Base-by-base conservation (phyloP, 2,113 vertebrate genomes). In the zebrafish (Danio rerio) region DNA sequence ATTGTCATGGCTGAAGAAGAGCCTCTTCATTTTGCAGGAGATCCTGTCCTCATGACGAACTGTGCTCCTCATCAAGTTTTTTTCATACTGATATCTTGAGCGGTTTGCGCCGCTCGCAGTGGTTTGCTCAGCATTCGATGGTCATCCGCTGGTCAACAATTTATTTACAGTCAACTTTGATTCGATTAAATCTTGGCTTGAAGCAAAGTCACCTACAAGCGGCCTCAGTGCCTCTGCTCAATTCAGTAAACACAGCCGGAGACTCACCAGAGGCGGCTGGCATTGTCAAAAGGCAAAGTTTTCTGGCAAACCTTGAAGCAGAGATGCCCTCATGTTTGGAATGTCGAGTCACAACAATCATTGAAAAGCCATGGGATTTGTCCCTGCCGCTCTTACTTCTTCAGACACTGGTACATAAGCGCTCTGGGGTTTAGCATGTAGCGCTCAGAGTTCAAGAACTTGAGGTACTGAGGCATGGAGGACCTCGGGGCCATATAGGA, bases 321-420 rank as follows among this genome's bases (percentile, higher is more conserved):
- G 20, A 83, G 59, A 62, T 40, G 74, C n/a, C 56, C 58, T 9
- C 47, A 31, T n/a, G 31, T 82, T 73, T 16, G 58, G 73, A 65
- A 59, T 63, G 16, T 56, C 3, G 43, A 82, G 77, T 55, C 62
- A 3, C 68, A 75, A 58, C 9, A 66, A 47, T 49, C 13, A 2
- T 40, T 52, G 15, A 74, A 43, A 55, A 70, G 50, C 7, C 40
- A 15, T 72, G 52, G 20, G 49, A 12, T 74, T 82, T 45, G 70
- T 80, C 74, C 43, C 18, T 1, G 49, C 45, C n/a, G n/a, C 31
- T 45, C 74, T 87, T 82, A 95, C 77, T 95, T 95, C 88, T 93
- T 95, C 74, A 95, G 90, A 91, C 93, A 94, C 91, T 95, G 94
- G 88, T 95, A 95, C 94, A 95, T 94, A 68, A 95, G 90, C 0